Base-by-base conservation (phyloP, 2,888 invertebrate genomes). In the Eretmocerus hayati region DNA sequence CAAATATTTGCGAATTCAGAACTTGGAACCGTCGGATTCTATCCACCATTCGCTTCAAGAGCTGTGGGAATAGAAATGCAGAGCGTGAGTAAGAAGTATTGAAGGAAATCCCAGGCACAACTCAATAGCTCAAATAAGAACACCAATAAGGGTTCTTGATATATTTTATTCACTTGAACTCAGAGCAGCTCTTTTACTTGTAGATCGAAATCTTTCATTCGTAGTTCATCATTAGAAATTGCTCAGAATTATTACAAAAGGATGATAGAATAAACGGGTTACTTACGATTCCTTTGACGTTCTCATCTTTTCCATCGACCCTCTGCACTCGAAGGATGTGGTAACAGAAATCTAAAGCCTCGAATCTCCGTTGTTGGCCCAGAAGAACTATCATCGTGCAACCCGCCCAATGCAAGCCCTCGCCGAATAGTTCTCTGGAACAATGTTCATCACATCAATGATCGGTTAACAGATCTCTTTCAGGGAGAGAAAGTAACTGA, bases 331-430 rank as follows among this genome's bases (percentile, higher is more conserved):
- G 75, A 53, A 97, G 79, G 62, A 99, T 90, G 72, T 99, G 97
- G 75, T 99, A 99, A 74, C 93, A 95, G 77, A 97, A 97, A 77
- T 99, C 99, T 36, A 97, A 79, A 2, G 94, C 93, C 69, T 99
- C 96, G 72, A 97, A 99, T 51, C 96, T 78, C 38, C 93, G 77
- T 74, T 97, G 95, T 66, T 99, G 97, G 0, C 93, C 93, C 31
- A 99, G 77, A 35, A 99, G 77, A 3, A 92, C 87, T 54, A 99
- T 91, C 79, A 99, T 90, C 11, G 94, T 87, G 72, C 96, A 95
- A 0, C 96, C 97, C 4, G 96, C 97, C 97, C 97, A 99, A 73
- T 97, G 93, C 0, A 99, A 77, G 0, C 97, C 97, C 74, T 99
- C 99, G 8, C 99, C 99, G 74, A 95, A 99, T 56, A 97, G 74